These are phyloP conservation scores for Junonia oenone DNA, from an alignment of 2,888 invertebrate genomes.

Conservation along the genomic window DNA sequence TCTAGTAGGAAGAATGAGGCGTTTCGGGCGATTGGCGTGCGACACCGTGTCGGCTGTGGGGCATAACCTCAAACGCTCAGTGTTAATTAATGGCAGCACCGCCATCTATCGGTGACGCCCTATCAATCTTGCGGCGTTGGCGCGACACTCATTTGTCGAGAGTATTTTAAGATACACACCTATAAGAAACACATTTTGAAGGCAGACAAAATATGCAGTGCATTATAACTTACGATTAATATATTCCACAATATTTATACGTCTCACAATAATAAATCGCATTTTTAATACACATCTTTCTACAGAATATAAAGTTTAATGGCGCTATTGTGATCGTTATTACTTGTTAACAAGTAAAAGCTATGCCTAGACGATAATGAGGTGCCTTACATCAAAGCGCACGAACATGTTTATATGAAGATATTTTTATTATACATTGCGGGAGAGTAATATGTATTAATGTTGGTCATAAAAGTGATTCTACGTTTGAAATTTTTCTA, in stretches of 20 bases:
- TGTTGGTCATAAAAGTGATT: constrained; percentile 31
- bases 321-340: constrained; percentile 30
- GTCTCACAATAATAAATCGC: constrained; percentile 17
- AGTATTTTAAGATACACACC: constrained; percentile 28
- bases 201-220: background rate
- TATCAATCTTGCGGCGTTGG: constrained; percentile 58
- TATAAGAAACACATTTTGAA: constrained; percentile 2
- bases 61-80: constrained; percentile 43
- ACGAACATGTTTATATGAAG: constrained; percentile 31
- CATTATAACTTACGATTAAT: constrained; percentile 2
- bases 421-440: constrained; percentile 33
- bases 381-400: constrained; percentile 28
- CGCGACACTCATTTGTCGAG: constrained; percentile 47
- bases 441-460: constrained; percentile 26
- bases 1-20: constrained; percentile 25
- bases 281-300: constrained; percentile 24
- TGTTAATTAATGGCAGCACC: constrained; percentile 63
- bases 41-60: constrained; percentile 45
- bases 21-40: constrained; percentile 55
- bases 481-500: constrained; percentile 26
- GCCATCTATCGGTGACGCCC: constrained; percentile 68
- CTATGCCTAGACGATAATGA: constrained; percentile 31
- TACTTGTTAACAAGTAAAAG: constrained; percentile 33
- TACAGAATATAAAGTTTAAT: constrained; percentile 30
- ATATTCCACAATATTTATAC: constrained; percentile 13